phyloP scores from a whole-genome alignment of 2,797 vertebrate species.

The Heliangelus exortis region DNA sequence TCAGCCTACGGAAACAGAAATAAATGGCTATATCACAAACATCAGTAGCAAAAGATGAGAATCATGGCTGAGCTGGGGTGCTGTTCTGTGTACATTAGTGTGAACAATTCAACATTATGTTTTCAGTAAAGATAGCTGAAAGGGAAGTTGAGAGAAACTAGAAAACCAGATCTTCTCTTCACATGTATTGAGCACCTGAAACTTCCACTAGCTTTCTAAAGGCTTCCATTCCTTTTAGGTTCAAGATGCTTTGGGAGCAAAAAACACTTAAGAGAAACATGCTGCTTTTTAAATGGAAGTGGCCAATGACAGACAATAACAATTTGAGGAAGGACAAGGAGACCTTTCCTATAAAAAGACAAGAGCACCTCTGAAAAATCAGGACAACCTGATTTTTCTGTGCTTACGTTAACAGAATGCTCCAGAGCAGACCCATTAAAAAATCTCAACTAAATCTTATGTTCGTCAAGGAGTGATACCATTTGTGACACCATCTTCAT shows the following conservation, averaged over 20 bases:
- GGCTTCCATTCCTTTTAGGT: slow-evolving; percentile 11
- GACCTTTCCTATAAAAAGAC: slow-evolving; percentile 29
- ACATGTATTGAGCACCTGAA: slow-evolving; percentile 32
- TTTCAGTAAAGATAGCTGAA: slow-evolving; percentile 19
- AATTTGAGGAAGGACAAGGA: slow-evolving; percentile 22
- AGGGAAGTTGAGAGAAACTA: neutral
- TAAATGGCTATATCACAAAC: neutral
- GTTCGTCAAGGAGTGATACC: neutral
- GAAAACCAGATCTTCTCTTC: neutral
- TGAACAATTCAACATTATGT: neutral
- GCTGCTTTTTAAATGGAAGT: slow-evolving; percentile 18
- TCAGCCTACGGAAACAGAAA: slow-evolving; percentile 49
- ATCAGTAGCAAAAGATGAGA: neutral
- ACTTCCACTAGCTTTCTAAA: slow-evolving; percentile 54
- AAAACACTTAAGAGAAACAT: slow-evolving; percentile 41
- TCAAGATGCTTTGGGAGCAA: slow-evolving; percentile 44
- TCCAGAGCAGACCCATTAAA: slow-evolving; percentile 14
- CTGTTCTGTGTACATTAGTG: neutral
- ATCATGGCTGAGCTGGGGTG: neutral
- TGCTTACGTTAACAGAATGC: slow-evolving; percentile 22
- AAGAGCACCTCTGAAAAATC: neutral
- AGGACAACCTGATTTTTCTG: slow-evolving; percentile 23
- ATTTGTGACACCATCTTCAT: slow-evolving; percentile 24
- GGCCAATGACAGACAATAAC: slow-evolving; percentile 29
- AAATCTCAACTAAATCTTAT: slow-evolving; percentile 19